Evolutionary conservation across 2,797 vertebrate species (phyloP), one percentile per base, ranked within the genome.

Genomic region (Nothura maculosa): DNA sequence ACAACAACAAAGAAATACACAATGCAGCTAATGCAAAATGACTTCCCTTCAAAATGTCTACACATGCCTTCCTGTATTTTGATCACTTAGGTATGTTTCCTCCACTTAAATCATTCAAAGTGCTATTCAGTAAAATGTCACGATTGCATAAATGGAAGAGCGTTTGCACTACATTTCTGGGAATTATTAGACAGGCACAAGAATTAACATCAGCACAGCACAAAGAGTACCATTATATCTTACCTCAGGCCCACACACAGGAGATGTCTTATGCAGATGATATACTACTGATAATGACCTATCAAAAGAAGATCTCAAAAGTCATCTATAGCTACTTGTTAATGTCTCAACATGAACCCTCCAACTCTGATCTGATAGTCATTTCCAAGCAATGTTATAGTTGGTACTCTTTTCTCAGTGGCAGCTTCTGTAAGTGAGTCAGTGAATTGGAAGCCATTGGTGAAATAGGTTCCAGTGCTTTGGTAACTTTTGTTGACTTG

Each of bases 171-270:
- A 55, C 12, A 63, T 47, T 22, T 78, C 45, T 50, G 22, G 30
- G n/a, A 92, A 80, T 85, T 82, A 82, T 62, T 70, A 74, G 21
- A 81, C 25, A 40, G 50, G 57, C 62, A 13, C 24, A 62, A 86
- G 57, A 67, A 84, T 28, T 76, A 79, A 62, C 36, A 80, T 17
- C 22, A 70, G 22, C n/a, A 7, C 10, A 77, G 48, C 48, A 87
- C 12, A 64, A 28, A 9, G 75, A 86, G 70, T 52, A 72, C 20
- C 6, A 20, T 25, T 15, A 9, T 47, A 52, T 72, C 54, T 83
- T 78, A 78, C 43, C 52, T 80, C 28, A 38, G 62, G 34, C 58
- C 34, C 58, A 40, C 22, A 61, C 10, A 45, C 1, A 0, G 73
- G 36, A 77, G 25, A 34, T 0, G 0, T 25, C 58, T 92, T 43